These are phyloP conservation scores for human (Homo sapiens) DNA, from an alignment of 2,113 vertebrate species.

Conservation along the genomic window GRCh38 chr12:78667501-78668000, in stretches of 20 bases:
- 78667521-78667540: not conserved
- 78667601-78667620: not conserved
- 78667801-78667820: not conserved
- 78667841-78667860: not conserved
- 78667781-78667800: not conserved
- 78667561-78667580: not conserved
- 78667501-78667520: not conserved
- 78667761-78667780: not conserved
- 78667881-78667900: not conserved
- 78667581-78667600: not conserved
- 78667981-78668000: not conserved
- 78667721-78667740: not conserved
- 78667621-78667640: not conserved
- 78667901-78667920: not conserved
- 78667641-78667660: not conserved
- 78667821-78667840: not conserved
- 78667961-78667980: slow-evolving; percentile 23
- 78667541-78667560: not conserved
- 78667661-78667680: not conserved
- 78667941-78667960: not conserved
- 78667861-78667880: not conserved
- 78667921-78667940: not conserved
- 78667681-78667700: not conserved
- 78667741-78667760: not conserved
- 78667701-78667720: slow-evolving; percentile 2